A percentile compares a stretch with the other conserved stretches of the same genome.
Evolutionary conservation across 2,797 vertebrate genomes (phyloP).

Genomic region (Myotis planiceps): DNA sequence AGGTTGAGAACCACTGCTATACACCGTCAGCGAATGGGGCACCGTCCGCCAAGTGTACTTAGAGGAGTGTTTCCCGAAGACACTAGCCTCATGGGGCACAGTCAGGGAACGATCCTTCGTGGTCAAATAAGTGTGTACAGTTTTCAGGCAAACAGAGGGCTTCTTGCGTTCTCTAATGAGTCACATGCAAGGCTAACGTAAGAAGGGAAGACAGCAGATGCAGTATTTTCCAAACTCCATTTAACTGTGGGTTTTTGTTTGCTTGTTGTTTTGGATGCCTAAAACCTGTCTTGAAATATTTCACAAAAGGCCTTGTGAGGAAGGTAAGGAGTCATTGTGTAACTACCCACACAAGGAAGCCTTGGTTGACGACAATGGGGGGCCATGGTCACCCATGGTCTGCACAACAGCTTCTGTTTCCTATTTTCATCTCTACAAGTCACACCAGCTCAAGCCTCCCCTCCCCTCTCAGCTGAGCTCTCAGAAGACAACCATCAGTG

Average conservation of each 20-base stretch:
- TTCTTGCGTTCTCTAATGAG: background rate
- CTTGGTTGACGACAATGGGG: background rate
- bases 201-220: background rate
- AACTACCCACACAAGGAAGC: background rate
- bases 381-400: accelerated
- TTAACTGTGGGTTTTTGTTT: background rate
- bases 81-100: background rate
- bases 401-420: background rate
- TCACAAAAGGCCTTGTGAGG: background rate
- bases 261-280: background rate
- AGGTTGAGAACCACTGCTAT: too few relatives aligned
- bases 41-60: background rate
- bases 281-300: background rate
- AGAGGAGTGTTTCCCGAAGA: background rate
- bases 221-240: background rate
- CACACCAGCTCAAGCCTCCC: background rate
- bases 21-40: background rate
- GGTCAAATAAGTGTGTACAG: background rate
- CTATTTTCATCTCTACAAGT: background rate
- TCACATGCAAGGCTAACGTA: background rate
- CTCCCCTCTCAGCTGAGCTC: background rate
- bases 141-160: background rate
- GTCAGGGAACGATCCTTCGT: background rate
- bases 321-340: background rate
- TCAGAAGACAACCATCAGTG: background rate